Base-by-base conservation (phyloP, 2,888 invertebrate species). In the Ophioninae sp. region DNA sequence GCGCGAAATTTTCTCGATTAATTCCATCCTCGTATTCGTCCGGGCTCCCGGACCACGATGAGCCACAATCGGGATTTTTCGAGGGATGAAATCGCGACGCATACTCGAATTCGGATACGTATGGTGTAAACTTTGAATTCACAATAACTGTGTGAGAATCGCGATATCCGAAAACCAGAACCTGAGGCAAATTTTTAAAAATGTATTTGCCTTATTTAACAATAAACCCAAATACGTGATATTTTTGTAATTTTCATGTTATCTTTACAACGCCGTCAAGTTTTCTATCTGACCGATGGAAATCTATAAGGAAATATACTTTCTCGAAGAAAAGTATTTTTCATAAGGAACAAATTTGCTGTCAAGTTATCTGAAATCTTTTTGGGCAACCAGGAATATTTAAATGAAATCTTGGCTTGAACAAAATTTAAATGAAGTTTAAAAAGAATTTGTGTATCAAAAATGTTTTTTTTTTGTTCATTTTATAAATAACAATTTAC, bases 81-180 rank as follows among this genome's bases (percentile, higher is more conserved):
- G 89, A 88, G 10, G 90, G 90, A 82, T 90, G 90, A 62, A 86
- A 84, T 17, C 82, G 75, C 30, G 89, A 87, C 10, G 79, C 67
- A 70, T 89, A 87, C 41, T 85, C 83, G 65, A 89, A 89, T 65
- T 87, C 86, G 70, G 89, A 89, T 79, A 87, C 80, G 74, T 88
- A 88, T 20, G 87, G 86, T 6, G 73, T 56, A 57, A 81, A 83
- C 30, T 59, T 81, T 10, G 83, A 41, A 57, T 79, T 69, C 68
- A 79, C 86, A 83, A 86, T 87, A 67, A 74, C 83, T 21, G 86
- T 74, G 57, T 77, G 77, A 57, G 77, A 81, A 68, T 75, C 84
- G 68, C 77, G 65, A 79, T 81, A 72, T 79, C 80, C 81, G 72
- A 87, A 69, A 81, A 81, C 67, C 84, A 88, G 83, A 86, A 88